These are phyloP conservation scores for Onychostoma macrolepis DNA, from an alignment of 2,113 vertebrate genomes.

Conservation along the genomic window DNA sequence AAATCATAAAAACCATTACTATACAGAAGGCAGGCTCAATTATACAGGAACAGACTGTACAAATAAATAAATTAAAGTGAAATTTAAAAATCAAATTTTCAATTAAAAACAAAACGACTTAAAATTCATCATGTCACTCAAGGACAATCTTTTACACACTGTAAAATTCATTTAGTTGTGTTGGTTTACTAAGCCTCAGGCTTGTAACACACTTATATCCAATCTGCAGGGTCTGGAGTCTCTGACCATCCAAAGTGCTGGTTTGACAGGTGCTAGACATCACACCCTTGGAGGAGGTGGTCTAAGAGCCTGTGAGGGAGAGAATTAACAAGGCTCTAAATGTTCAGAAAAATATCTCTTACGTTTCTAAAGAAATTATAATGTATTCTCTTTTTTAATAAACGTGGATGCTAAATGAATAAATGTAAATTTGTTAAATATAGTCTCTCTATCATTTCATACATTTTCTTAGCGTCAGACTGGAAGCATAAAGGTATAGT, in stretches of 20 bases:
- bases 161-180: neutral
- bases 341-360: neutral
- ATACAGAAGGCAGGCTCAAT: neutral
- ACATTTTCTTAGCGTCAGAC: neutral
- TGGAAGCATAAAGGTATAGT: neutral
- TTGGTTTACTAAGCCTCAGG: neutral
- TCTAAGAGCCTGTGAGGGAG: slow-evolving; percentile 68
- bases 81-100: neutral
- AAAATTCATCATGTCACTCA: neutral
- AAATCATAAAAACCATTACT: neutral
- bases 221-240: neutral
- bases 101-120: slow-evolving; percentile 1
- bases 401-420: neutral
- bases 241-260: neutral
- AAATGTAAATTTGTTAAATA: neutral
- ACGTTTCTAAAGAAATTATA: neutral
- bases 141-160: neutral
- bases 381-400: neutral
- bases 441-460: too few species aligned
- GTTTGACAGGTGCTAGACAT: slow-evolving; percentile 33
- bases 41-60: neutral
- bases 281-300: slow-evolving; percentile 70
- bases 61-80: slow-evolving; percentile 20
- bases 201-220: neutral
- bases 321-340: neutral